Conservation (phyloP, 2,888 invertebrate genomes). For the Plagiodera versicolora region DNA sequence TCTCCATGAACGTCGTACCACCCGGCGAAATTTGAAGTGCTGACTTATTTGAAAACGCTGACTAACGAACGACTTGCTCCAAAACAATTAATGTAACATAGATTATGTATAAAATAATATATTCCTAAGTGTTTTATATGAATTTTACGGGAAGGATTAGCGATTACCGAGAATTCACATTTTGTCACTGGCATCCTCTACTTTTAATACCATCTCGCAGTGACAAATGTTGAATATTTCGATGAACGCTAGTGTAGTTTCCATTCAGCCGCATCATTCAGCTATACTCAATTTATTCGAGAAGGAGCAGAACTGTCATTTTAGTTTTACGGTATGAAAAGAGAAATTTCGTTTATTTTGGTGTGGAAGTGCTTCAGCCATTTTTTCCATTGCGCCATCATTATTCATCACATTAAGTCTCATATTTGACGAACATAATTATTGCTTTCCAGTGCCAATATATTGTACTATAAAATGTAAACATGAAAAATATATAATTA, state of each 20-base stretch:
- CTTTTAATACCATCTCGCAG: slow-evolving; percentile 34
- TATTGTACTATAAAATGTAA: slow-evolving; percentile 48
- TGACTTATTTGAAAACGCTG: slow-evolving; percentile 39
- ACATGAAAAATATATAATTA: slow-evolving; percentile 47
- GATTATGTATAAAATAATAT: slow-evolving; percentile 40
- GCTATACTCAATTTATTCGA: slow-evolving; percentile 36
- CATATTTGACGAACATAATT: slow-evolving; percentile 42
- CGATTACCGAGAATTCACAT: slow-evolving; percentile 12
- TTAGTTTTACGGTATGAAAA: slow-evolving; percentile 48
- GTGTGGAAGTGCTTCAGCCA: slow-evolving; percentile 54
- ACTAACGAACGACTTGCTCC: slow-evolving; percentile 53
- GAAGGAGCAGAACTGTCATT: slow-evolving; percentile 45
- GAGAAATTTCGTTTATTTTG: slow-evolving; percentile 48
- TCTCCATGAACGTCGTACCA: slow-evolving; percentile 79
- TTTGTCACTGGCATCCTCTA: slow-evolving; percentile 44
- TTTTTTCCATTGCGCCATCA: slow-evolving; percentile 51
- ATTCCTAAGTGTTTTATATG: slow-evolving; percentile 47
- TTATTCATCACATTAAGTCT: slow-evolving; percentile 49
- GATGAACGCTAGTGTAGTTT: slow-evolving; percentile 19
- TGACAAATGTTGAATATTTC: slow-evolving; percentile 19
- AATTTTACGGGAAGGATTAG: slow-evolving; percentile 18
- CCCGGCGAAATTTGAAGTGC: slow-evolving; percentile 56
- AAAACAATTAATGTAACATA: slow-evolving; percentile 48
- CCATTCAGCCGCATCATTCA: slow-evolving; percentile 29
- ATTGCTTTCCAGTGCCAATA: slow-evolving; percentile 42